Percentiles rank a stretch among this genome's conserved stretches.
phyloP scores from a whole-genome alignment of 2,113 vertebrate genomes.

The Sclerurus mexicanus region DNA sequence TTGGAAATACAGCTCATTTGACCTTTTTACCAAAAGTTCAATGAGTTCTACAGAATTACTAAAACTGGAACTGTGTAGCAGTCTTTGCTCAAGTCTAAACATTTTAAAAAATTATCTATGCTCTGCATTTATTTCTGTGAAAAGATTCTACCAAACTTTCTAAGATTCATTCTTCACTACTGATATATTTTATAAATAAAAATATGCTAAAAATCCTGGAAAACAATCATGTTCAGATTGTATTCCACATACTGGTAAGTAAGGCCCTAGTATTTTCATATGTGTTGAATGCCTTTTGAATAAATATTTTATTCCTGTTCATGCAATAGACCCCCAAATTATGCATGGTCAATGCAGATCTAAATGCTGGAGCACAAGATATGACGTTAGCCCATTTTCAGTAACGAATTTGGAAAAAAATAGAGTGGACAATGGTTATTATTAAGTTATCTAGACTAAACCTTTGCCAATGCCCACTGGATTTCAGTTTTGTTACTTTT shows the following conservation, averaged over 20 bases:
- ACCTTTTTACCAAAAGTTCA: constrained; percentile 1
- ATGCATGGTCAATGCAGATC: not conserved
- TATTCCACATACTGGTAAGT: not conserved
- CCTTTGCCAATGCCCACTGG: not conserved
- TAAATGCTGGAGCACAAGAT: not conserved
- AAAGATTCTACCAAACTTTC: not conserved
- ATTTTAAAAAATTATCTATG: not conserved
- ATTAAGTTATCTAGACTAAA: constrained; percentile 35
- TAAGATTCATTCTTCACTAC: not conserved
- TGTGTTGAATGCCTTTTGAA: not conserved
- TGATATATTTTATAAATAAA: not conserved
- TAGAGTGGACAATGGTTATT: not conserved
- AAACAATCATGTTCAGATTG: not conserved
- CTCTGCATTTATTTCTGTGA: not conserved
- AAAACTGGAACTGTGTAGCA: not conserved
- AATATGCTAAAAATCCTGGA: not conserved
- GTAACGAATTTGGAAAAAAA: constrained; percentile 8
- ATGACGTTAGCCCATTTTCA: not conserved
- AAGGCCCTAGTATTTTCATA: not conserved
- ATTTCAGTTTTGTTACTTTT: constrained; percentile 53
- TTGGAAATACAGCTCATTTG: constrained; percentile 10
- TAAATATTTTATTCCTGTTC: not conserved
- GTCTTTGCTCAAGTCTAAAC: not conserved
- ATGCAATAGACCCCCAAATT: not conserved
- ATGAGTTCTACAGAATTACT: not conserved